phyloP scores from a whole-genome alignment of 1,140 invertebrate species.

The Littorina saxatilis region DNA sequence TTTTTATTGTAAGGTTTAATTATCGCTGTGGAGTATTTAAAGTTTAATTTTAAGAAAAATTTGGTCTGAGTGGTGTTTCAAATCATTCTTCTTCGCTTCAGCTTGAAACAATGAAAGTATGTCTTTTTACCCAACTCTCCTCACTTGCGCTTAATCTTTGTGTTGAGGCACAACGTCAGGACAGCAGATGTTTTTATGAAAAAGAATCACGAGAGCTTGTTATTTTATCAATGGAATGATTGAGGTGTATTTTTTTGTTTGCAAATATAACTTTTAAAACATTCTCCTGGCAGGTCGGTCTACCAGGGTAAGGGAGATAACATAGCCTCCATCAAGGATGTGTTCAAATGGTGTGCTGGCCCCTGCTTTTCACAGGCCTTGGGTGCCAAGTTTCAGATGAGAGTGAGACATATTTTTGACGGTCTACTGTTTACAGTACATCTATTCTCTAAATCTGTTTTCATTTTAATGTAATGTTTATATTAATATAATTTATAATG shows the following conservation, averaged over 20 bases:
- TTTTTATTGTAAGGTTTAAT: too few species aligned
- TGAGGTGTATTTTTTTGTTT: not conserved
- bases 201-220: too few species aligned
- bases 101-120: not conserved
- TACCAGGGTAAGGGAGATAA: slow-evolving; percentile 55
- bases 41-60: not conserved
- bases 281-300: slow-evolving; percentile 16
- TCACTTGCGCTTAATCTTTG: not conserved
- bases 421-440: too few species aligned
- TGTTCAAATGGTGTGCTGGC: slow-evolving; percentile 81
- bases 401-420: slow-evolving; percentile 18
- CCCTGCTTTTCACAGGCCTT: slow-evolving; percentile 75
- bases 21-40: not conserved
- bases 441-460: too few species aligned
- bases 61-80: not conserved
- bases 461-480: too few species aligned
- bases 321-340: slow-evolving; percentile 80
- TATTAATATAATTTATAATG: not conserved
- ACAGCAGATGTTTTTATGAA: too few species aligned
- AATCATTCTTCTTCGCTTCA: not conserved
- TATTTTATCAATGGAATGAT: not conserved
- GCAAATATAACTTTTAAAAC: not conserved
- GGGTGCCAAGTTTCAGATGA: slow-evolving; percentile 74
- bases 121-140: not conserved
- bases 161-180: too few species aligned